Conservation (phyloP, 2,888 invertebrate genomes). For the Octodonta nipae region DNA sequence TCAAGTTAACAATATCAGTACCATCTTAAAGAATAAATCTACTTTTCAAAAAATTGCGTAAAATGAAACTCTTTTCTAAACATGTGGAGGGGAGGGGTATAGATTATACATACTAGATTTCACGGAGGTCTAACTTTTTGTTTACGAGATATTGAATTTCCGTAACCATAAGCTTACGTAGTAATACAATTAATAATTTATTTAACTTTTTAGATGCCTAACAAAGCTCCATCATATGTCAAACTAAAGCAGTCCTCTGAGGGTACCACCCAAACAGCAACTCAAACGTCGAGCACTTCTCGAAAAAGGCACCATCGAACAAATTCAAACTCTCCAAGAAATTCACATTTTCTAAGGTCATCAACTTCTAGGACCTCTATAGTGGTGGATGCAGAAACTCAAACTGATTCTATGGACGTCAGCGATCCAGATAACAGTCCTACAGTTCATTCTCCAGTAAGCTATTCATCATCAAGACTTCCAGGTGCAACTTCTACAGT, state of each 20-base stretch:
- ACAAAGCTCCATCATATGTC: constrained; percentile 46
- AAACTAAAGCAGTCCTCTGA: constrained; percentile 40
- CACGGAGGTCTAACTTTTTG: too few relatives aligned
- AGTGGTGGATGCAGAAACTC: constrained; percentile 50
- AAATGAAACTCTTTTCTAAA: too few relatives aligned
- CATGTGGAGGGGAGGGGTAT: too few relatives aligned
- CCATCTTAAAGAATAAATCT: too few relatives aligned
- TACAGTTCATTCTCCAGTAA: constrained; percentile 30
- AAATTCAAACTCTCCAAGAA: constrained; percentile 43
- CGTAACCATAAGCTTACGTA: too few relatives aligned
- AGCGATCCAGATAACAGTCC: constrained; percentile 48
- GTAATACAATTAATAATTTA: constrained; percentile 4
- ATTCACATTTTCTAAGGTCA: constrained; percentile 26
- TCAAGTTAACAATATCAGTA: too few relatives aligned
- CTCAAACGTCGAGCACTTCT: constrained; percentile 31
- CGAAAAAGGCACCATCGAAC: constrained; percentile 47
- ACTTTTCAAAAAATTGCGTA: too few relatives aligned
- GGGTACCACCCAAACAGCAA: constrained; percentile 9
- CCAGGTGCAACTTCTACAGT: constrained; percentile 16
- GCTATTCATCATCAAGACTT: constrained; percentile 6
- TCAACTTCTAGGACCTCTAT: constrained; percentile 28
- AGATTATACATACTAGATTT: too few relatives aligned
- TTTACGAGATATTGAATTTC: too few relatives aligned
- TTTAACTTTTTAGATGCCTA: constrained; percentile 34
- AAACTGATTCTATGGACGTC: constrained; percentile 51